Base-by-base conservation (phyloP, 2,888 invertebrate genomes). In the Eupithecia centaureata region DNA sequence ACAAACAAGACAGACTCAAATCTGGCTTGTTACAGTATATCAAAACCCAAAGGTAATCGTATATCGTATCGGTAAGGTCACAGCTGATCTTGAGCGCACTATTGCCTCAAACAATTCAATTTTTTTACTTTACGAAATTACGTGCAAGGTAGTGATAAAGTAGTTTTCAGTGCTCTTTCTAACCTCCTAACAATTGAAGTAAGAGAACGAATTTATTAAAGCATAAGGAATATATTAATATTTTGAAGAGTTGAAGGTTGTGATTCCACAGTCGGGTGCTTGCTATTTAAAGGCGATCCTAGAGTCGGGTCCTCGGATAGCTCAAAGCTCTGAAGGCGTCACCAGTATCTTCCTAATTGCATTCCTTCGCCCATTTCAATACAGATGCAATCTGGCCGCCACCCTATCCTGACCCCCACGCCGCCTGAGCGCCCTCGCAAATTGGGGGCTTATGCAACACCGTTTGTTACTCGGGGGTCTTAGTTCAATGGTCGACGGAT, bases 341-440 rank as follows among this genome's bases (percentile, higher is more conserved):
- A 70, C 70, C 63, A 70, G 67, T 68, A 72, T 67, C 73, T 74
- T 74, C 73, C 74, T 76, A 76, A 76, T 76, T 74, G 75, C 74
- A 74, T 74, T 73, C 75, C 71, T 63, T 38, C 69, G 56, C 65
- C 67, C 61, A 73, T 70, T 72, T 73, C 71, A 72, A 70, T 73
- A 61, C 59, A 73, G 72, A 71, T 68, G 73, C 76, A 73, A 73
- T 70, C 72, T 67, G 65, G 67, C 68, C 64, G 57, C 73, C 73
- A 73, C 61, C 67, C 60, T 71, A 71, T 61, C 61, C 68, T 73
- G 76, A 74, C 67, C 75, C 68, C 60, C 66, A 12, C 42, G 57
- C 52, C 52, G 63, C 67, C 70, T 71, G 61, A 63, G 35, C 52
- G 38, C 33, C 65, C 69, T 67, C 62, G 66, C 73, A 70, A 74